These are phyloP conservation scores for Phainopepla nitens DNA, from an alignment of 2,113 vertebrate genomes.

Conservation along the genomic window DNA sequence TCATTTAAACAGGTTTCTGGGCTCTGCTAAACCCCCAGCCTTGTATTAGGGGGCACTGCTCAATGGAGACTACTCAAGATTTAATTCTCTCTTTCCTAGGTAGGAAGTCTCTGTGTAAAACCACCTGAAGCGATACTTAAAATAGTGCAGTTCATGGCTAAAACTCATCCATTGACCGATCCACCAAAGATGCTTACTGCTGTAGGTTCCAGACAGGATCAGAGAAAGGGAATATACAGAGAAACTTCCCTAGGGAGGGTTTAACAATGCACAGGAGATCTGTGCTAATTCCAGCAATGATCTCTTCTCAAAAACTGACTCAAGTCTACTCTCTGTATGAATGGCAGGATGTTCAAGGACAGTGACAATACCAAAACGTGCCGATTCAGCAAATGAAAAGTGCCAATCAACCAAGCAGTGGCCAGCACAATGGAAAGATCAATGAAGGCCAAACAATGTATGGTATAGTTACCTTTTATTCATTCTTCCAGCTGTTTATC, in stretches of 20 bases:
- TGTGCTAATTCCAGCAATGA: not conserved
- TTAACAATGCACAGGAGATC: not conserved
- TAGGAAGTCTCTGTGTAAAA: not conserved
- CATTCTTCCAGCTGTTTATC: not conserved
- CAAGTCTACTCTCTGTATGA: not conserved
- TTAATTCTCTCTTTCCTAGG: not conserved
- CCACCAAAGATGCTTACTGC: not conserved
- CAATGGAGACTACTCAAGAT: not conserved
- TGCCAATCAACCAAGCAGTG: not conserved
- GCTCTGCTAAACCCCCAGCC: not conserved
- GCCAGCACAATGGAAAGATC: not conserved
- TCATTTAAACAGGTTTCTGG: not conserved
- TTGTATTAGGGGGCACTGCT: not conserved
- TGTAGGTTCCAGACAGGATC: not conserved
- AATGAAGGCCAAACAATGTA: not conserved
- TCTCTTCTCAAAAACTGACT: not conserved
- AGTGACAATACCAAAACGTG: accelerated
- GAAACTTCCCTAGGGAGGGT: not conserved
- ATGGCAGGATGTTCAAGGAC: not conserved
- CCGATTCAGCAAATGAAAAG: not conserved
- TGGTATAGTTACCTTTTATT: not conserved
- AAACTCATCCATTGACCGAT: not conserved
- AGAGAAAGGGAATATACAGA: not conserved
- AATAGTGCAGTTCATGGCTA: not conserved
- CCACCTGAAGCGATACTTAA: not conserved